Conservation (phyloP, 1,140 invertebrate genomes). For the Ptiloglossa arizonensis region DNA sequence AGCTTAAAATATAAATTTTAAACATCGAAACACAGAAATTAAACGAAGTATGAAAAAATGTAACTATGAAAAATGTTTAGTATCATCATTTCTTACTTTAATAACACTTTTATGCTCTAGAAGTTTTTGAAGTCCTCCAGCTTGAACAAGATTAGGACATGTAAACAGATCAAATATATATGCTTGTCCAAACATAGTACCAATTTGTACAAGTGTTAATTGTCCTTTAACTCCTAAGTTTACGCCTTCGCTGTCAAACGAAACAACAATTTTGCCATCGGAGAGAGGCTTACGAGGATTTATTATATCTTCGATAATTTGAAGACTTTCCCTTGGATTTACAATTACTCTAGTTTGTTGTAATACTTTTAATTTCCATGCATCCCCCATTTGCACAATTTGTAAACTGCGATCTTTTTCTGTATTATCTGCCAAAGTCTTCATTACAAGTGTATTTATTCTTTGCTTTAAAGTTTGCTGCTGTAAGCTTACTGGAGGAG, state of each 20-base stretch:
- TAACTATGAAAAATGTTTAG: conserved; percentile 4
- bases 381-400: conserved; percentile 85
- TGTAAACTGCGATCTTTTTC: conserved; percentile 88
- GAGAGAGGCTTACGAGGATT: conserved; percentile 82
- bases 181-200: conserved; percentile 88
- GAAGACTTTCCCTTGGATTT: conserved; percentile 88
- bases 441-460: conserved; percentile 93
- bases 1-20: conserved; percentile 27
- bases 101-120: conserved; percentile 91
- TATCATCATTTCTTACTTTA: conserved; percentile 85
- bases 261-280: conserved; percentile 85
- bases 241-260: conserved; percentile 95
- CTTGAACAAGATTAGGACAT: conserved; percentile 89
- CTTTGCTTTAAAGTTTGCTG: conserved; percentile 91
- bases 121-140: conserved; percentile 90
- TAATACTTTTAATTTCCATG: conserved; percentile 90
- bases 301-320: conserved; percentile 90
- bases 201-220: conserved; percentile 93
- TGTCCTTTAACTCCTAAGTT: conserved; percentile 93
- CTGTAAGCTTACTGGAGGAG: conserved; percentile 77
- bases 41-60: neutral
- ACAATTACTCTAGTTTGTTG: conserved; percentile 90
- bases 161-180: conserved; percentile 95
- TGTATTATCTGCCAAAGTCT: conserved; percentile 94
- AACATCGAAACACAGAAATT: neutral